Conservation (phyloP, 2,113 vertebrate genomes). For the Dicentrarchus labrax region DNA sequence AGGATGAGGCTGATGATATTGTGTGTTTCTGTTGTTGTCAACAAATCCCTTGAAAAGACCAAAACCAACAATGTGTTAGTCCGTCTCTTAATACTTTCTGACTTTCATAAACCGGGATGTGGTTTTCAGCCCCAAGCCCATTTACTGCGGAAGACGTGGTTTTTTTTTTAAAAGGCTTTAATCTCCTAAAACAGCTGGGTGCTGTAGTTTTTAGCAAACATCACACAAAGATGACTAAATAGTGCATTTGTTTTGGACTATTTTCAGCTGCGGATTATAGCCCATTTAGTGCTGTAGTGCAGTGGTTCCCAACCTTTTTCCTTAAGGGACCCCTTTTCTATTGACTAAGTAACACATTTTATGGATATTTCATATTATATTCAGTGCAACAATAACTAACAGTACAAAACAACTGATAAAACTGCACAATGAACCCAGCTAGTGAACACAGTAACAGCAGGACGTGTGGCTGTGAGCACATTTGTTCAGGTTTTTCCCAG, state of each 20-base stretch:
- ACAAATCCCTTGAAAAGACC: background rate
- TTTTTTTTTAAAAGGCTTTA: background rate
- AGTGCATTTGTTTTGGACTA: background rate
- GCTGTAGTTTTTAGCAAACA: too few relatives aligned
- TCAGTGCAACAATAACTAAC: too few relatives aligned
- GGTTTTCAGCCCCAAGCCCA: background rate
- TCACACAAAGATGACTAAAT: background rate
- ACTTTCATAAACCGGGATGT: background rate
- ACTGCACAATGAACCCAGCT: too few relatives aligned
- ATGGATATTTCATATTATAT: too few relatives aligned
- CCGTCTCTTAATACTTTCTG: background rate
- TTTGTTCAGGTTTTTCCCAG: background rate
- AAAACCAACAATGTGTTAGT: background rate
- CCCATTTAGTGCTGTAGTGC: background rate
- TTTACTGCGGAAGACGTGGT: background rate
- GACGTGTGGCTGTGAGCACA: background rate
- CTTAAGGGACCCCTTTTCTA: too few relatives aligned
- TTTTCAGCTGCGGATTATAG: background rate
- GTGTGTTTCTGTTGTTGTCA: background rate
- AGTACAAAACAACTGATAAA: too few relatives aligned
- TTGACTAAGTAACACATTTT: too few relatives aligned
- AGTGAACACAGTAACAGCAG: too few relatives aligned
- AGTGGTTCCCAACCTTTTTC: too few relatives aligned
- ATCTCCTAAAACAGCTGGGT: background rate
- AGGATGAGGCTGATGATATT: background rate